Base-by-base conservation (phyloP, 2,797 vertebrate genomes). In the Falco novaeseelandiae region DNA sequence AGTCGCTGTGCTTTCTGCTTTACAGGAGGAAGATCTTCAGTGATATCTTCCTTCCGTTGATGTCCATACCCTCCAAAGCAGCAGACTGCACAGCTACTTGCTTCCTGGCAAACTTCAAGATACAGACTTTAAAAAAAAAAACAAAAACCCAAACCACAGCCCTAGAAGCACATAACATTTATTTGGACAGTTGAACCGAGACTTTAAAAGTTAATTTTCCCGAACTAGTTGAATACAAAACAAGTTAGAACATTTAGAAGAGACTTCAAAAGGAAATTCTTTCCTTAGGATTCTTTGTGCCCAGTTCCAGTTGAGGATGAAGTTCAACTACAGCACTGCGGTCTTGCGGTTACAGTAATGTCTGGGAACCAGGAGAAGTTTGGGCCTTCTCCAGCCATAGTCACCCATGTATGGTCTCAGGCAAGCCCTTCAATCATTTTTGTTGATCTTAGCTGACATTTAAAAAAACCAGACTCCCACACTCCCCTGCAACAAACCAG, bases 241-340 rank as follows among this genome's bases (percentile, higher is more conserved):
- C 91, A 95, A 83, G 92, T 95, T 67, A 87, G 51, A 93, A 95
- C 92, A 58, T 62, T 85, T 46, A 59, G 21, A 92, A 93, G 48
- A 90, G 2, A 73, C 89, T 93, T 97, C 69, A 96, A 92, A 96
- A 72, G 49, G 58, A 90, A 91, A 83, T 93, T 94, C 23, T 87
- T 84, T 80, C 76, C 42, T 83, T 92, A 54, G 46, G 30, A 58
- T 63, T 44, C 38, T 51, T 67, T 62, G n/a, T 90, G 89, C 86
- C 85, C 93, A 88, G 52, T 90, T 84, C 23, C 54, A 91, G 59
- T 21, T 54, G 62, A 83, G 67, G 82, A 62, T 65, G 59, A 90
- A 83, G 70, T 91, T 86, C 78, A 79, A 12, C 58, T 82, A 15
- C 58, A 84, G 69, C 40, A 34, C 76, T 93, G 78, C 0, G 2